phyloP scores from a whole-genome alignment of 2,888 invertebrate species.

The Macrophya annulata region DNA sequence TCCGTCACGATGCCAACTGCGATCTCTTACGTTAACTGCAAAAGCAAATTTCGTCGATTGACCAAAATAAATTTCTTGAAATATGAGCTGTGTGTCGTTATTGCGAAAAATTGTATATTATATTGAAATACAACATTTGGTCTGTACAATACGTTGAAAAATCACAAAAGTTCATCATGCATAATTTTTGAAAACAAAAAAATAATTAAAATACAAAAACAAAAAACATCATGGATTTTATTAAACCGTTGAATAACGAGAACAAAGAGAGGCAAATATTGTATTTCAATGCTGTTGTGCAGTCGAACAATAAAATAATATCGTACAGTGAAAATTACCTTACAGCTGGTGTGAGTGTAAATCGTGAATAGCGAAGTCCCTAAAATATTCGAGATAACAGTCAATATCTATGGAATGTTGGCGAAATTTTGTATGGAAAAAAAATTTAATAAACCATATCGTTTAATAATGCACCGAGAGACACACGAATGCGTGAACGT shows the following conservation, averaged over 20 bases:
- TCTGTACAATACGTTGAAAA: too few species aligned
- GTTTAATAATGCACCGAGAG: conserved; percentile 60
- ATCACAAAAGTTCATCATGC: not conserved
- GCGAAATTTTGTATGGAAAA: conserved; percentile 62
- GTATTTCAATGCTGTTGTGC: not conserved
- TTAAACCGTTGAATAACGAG: not conserved
- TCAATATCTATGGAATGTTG: conserved; percentile 68
- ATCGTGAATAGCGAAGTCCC: conserved; percentile 18
- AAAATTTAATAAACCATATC: conserved; percentile 63
- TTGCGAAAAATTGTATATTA: too few species aligned
- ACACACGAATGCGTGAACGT: conserved; percentile 45
- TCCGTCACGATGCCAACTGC: too few species aligned
- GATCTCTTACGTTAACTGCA: too few species aligned
- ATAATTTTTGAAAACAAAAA: not conserved
- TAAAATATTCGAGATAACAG: conserved; percentile 60
- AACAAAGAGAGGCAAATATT: not conserved
- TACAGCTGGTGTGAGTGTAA: not conserved
- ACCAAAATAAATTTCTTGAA: too few species aligned
- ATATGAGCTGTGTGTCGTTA: too few species aligned
- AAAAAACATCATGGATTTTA: not conserved
- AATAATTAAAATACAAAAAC: not conserved
- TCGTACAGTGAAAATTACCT: not conserved
- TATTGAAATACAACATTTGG: too few species aligned
- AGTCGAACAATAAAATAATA: not conserved
- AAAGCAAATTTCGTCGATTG: too few species aligned